These are phyloP conservation scores for Heteromurus nitidus DNA, from an alignment of 2,888 invertebrate species.

Conservation along the genomic window DNA sequence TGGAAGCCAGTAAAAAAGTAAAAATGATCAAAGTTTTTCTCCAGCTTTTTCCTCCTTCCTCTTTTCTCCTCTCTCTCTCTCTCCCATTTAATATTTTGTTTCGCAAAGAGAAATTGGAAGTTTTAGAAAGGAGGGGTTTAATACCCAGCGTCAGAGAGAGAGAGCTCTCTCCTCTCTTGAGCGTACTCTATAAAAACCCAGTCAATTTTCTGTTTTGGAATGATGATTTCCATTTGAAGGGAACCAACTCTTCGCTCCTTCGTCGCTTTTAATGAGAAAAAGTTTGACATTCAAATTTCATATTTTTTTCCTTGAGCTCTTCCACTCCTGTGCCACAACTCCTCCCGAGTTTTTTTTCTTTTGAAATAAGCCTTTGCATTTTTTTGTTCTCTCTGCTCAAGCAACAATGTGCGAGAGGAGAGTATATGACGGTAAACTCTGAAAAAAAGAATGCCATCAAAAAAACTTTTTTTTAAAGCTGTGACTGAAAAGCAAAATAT, in stretches of 20 bases:
- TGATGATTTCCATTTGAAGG: conserved; percentile 43
- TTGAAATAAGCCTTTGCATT: no score
- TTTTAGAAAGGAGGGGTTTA: background rate
- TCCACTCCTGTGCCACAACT: background rate
- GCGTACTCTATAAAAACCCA: background rate
- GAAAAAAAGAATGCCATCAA: background rate
- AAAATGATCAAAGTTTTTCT: background rate
- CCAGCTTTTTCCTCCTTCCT: background rate
- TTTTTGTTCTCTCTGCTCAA: no score
- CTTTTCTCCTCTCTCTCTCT: background rate
- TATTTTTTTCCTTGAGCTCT: conserved; percentile 14
- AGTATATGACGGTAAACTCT: background rate
- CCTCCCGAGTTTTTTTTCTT: background rate
- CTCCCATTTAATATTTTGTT: background rate
- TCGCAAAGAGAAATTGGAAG: background rate
- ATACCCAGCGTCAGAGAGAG: background rate
- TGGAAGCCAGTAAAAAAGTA: background rate
- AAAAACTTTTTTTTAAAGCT: no score
- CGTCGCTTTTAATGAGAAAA: conserved; percentile 56
- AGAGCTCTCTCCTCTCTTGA: background rate
- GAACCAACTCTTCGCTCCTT: conserved; percentile 16
- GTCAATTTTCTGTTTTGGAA: background rate
- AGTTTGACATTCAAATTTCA: conserved; percentile 65
- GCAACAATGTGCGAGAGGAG: background rate
- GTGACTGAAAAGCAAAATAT: background rate